Conservation (phyloP, 2,797 vertebrate species). For the Harpagifer antarcticus region DNA sequence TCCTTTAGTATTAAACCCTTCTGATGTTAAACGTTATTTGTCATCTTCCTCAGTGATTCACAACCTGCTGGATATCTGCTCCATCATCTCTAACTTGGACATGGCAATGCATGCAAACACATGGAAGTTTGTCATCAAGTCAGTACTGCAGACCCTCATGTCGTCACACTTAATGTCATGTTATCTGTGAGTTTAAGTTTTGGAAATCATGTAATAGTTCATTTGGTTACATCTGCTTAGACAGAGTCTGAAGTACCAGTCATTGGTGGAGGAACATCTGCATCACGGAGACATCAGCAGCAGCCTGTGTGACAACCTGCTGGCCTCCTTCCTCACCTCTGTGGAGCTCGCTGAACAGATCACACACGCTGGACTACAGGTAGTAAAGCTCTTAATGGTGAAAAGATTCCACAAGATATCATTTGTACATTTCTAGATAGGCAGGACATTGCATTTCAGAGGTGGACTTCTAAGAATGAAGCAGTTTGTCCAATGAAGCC, state of each 20-base stretch:
- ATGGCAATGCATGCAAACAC: slow-evolving; percentile 96
- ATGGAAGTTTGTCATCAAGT: slow-evolving; percentile 98
- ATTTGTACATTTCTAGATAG: not conserved
- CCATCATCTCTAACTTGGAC: slow-evolving; percentile 93
- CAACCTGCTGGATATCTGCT: slow-evolving; percentile 92
- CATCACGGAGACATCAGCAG: slow-evolving; percentile 89
- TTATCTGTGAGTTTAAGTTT: not conserved
- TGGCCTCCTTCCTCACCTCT: slow-evolving; percentile 87
- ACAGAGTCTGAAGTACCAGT: slow-evolving; percentile 93
- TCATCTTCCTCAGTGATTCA: slow-evolving; percentile 89
- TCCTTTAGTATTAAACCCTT: not conserved
- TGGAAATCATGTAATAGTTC: not conserved
- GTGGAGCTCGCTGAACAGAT: slow-evolving; percentile 91
- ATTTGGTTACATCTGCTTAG: slow-evolving; percentile 72
- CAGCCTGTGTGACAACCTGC: slow-evolving; percentile 89
- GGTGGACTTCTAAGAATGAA: too few relatives aligned
- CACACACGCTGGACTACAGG: slow-evolving; percentile 84
- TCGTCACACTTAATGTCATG: not conserved
- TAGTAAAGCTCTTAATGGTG: slow-evolving; percentile 48
- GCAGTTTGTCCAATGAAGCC: too few relatives aligned
- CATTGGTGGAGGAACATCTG: slow-evolving; percentile 88
- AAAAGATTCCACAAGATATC: not conserved
- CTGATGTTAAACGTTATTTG: not conserved
- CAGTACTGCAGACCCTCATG: slow-evolving; percentile 67
- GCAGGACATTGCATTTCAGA: not conserved